Evolutionary conservation across 2,888 invertebrate genomes (phyloP).

Genomic region (Ryuthela nishihirai): DNA sequence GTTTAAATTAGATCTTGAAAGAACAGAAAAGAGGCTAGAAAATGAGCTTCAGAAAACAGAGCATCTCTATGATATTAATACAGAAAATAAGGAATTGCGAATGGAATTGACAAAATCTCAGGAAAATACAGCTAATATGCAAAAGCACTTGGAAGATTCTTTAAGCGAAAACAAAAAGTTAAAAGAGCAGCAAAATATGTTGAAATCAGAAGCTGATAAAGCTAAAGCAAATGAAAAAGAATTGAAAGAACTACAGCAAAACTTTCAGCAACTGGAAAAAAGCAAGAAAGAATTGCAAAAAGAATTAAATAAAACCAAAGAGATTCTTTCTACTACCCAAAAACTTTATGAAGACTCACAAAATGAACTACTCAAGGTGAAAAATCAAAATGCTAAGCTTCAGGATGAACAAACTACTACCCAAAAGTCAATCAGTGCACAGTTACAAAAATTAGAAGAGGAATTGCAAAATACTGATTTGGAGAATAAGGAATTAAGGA

Average conservation of each 20-base stretch:
- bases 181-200: slow-evolving; percentile 24
- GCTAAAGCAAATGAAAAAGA: slow-evolving; percentile 19
- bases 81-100: slow-evolving; percentile 26
- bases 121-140: slow-evolving; percentile 28
- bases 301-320: slow-evolving; percentile 18
- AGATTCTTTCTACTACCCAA: slow-evolving; percentile 10
- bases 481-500: slow-evolving; percentile 30
- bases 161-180: slow-evolving; percentile 25
- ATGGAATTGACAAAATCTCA: slow-evolving; percentile 28
- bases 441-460: slow-evolving; percentile 29
- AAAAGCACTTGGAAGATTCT: slow-evolving; percentile 20
- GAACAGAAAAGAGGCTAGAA: slow-evolving; percentile 27
- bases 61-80: slow-evolving; percentile 27
- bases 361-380: slow-evolving; percentile 21
- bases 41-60: slow-evolving; percentile 32
- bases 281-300: slow-evolving; percentile 18
- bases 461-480: slow-evolving; percentile 30
- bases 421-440: slow-evolving; percentile 23
- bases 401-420: slow-evolving; percentile 26
- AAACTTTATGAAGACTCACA: slow-evolving; percentile 15
- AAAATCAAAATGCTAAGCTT: slow-evolving; percentile 18
- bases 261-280: slow-evolving; percentile 17
- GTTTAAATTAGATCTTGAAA: slow-evolving; percentile 55
- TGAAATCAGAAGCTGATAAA: slow-evolving; percentile 19
- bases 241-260: slow-evolving; percentile 17